Conservation (phyloP, 2,113 vertebrate genomes). For the Paramisgurnus dabryanus region DNA sequence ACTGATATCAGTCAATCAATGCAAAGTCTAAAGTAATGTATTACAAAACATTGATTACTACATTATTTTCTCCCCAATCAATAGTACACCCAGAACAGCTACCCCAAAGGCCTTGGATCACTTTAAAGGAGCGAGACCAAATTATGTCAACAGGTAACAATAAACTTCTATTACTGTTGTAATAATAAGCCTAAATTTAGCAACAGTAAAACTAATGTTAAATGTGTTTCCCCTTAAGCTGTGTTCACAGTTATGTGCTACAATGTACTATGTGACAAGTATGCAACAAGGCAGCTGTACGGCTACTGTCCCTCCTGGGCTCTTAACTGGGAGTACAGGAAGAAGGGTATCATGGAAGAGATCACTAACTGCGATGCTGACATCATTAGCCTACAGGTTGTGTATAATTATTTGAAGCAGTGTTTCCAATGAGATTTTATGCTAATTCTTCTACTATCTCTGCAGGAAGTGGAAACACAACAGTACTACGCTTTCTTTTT, state of each 20-base stretch:
- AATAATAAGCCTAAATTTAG: neutral
- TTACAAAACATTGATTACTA: neutral
- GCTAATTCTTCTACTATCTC: neutral
- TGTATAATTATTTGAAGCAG: neutral
- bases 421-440: neutral
- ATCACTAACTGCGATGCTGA: constrained; percentile 96
- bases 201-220: neutral
- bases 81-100: constrained; percentile 98
- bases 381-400: constrained; percentile 95
- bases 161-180: neutral
- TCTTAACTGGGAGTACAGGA: constrained; percentile 97
- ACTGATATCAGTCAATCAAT: neutral
- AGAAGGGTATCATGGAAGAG: constrained; percentile 99
- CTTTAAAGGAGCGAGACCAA: constrained; percentile 95
- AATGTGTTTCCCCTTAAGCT: constrained; percentile 70
- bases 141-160: constrained; percentile 88
- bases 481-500: constrained; percentile 98
- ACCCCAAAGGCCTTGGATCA: constrained; percentile 97
- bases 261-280: constrained; percentile 98
- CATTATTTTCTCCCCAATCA: constrained; percentile 18
- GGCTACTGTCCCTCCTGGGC: constrained; percentile 99
- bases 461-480: constrained; percentile 98
- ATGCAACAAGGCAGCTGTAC: constrained; percentile 97
- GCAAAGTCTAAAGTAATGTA: constrained; percentile 15
- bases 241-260: constrained; percentile 99